Evolutionary conservation across 1,140 invertebrate genomes (phyloP).

Genomic region (Chrysomallon squamiferum): DNA sequence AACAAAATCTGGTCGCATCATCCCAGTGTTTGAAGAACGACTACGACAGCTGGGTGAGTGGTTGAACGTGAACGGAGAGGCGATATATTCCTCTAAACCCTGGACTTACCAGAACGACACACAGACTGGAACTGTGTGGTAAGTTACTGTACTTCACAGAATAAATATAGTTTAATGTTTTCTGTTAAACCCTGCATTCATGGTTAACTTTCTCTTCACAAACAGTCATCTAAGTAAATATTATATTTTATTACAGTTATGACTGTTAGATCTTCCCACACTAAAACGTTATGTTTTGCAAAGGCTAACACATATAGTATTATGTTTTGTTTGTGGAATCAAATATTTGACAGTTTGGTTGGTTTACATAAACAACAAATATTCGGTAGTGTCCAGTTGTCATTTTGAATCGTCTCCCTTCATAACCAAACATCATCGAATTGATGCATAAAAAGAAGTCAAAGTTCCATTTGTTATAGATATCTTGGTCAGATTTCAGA

Average conservation of each 20-base stretch:
- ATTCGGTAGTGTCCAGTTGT: too few relatives aligned
- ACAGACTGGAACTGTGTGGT: slow-evolving; percentile 68
- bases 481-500: too few relatives aligned
- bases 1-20: slow-evolving; percentile 86
- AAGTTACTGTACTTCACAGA: slow-evolving; percentile 9
- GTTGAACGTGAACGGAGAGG: slow-evolving; percentile 84
- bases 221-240: neutral
- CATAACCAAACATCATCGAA: too few relatives aligned
- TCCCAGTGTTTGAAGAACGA: slow-evolving; percentile 88
- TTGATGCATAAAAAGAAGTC: too few relatives aligned
- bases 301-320: neutral
- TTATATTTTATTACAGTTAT: neutral
- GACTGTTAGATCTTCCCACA: neutral
- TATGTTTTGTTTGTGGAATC: neutral
- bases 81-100: slow-evolving; percentile 84
- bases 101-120: slow-evolving; percentile 80
- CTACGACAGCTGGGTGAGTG: slow-evolving; percentile 74
- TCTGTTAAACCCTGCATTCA: neutral
- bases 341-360: too few relatives aligned
- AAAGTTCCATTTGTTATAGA: too few relatives aligned
- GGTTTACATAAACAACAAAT: too few relatives aligned
- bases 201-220: neutral
- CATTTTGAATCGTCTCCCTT: too few relatives aligned
- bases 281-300: neutral
- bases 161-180: too few relatives aligned